Evolutionary conservation across 2,113 vertebrate species (phyloP), one percentile per base, ranked within the genome.

Genomic region (Alligator sinensis): DNA sequence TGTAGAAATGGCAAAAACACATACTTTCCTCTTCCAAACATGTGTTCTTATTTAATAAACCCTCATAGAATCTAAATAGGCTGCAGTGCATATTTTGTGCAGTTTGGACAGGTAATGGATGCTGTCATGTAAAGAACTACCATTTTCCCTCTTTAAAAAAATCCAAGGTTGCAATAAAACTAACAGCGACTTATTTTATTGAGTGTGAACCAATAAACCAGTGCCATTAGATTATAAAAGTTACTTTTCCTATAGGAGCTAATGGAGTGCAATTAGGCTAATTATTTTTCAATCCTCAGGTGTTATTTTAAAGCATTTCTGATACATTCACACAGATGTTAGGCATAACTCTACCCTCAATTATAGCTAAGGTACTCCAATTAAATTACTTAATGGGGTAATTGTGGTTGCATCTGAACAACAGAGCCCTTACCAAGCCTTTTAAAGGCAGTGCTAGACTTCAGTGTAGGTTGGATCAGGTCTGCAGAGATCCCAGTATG

Each of bases 201-300:
- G 89, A 87, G 96, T 97, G 96, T 5, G n/a, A 97, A 97, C 92
- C 95, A 94, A 96, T 97, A 98, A 98, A 96, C 72, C 13, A 2
- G 80, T 80, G 81, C 92, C 89, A 86, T 81, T 34, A 58, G 70
- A 68, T 78, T 68, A 47, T 22, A 3, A 28, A 66, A 63, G 60
- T 68, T 89, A 30, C 70, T 47, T 76, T 60, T 86, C 27, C 27
- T 88, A 75, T 77, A 64, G 95, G 79, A 90, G 84, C 93, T 93
- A 78, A 74, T 5, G 28, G 80, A 59, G 75, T 3, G 47, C 80
- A 76, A 82, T 89, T 87, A 87, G 76, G 25, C 19, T 3, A 16
- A 2, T 9, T 18, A 3, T 10, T 30, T 30, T 77, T 77, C 13
- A 2, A 1, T 17, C 9, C 66, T 58, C 6, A 8, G 18, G 24